Base-by-base conservation (phyloP, 2,113 vertebrate genomes). In the Lutjanus erythropterus region DNA sequence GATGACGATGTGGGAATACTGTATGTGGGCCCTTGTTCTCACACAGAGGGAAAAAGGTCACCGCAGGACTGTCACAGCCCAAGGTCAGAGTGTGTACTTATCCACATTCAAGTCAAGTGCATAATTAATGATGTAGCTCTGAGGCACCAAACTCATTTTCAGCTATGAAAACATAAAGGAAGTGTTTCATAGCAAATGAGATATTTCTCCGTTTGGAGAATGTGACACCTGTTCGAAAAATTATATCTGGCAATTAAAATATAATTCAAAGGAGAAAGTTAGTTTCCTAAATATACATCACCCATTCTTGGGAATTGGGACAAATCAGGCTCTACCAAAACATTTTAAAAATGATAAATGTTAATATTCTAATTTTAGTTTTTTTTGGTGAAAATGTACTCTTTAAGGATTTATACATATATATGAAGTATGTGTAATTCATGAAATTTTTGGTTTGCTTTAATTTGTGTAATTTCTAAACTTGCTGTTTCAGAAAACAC, bases 61-160 rank as follows among this genome's bases (percentile, higher is more conserved):
- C 37, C 5, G 31, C 83, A 86, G 58, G 71, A 84, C 71, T 75
- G 81, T 81, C 80, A 84, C 62, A 77, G 70, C 44, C 80, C 89
- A 87, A 85, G 78, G 87, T 91, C 88, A 86, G 39, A 76, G 67
- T 44, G 33, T 83, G 60, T 53, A 74, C 84, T 82, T 78, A 61
- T 75, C 60, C 77, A 67, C 18, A 88, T 78, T 90, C 85, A 84
- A 86, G 75, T 86, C 75, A 84, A 91, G 81, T 83, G 75, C 81
- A 85, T 84, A 89, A 86, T 90, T 90, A 86, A 85, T 87, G 82
- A 82, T 61, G 78, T 80, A 71, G 88, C 85, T 87, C 42, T 49
- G 60, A 86, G 83, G 83, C 83, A 86, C 61, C 44, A 80, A 84
- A 82, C 62, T 64, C 53, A 86, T 83, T 89, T 87, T 83, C 75